Conservation (phyloP, 2,797 vertebrate genomes). For the Sebastiscus tertius region DNA sequence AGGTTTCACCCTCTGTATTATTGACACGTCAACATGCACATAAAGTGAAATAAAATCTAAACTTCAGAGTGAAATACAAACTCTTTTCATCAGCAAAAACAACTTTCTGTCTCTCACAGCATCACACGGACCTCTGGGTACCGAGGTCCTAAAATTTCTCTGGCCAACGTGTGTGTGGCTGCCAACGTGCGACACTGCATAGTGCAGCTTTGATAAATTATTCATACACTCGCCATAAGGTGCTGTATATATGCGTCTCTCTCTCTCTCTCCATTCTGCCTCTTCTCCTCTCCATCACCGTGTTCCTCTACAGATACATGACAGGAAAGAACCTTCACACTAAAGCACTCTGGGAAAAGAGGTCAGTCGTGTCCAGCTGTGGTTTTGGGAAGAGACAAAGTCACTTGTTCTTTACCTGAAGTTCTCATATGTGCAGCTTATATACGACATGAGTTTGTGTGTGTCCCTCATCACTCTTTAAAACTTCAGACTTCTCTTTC, state of each 20-base stretch:
- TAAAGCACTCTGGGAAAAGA: background rate
- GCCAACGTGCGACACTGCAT: conserved; percentile 12
- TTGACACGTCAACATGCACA: background rate
- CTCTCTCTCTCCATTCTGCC: background rate
- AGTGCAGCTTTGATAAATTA: conserved; percentile 53
- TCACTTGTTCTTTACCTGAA: conserved; percentile 17
- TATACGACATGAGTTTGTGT: background rate
- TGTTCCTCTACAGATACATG: conserved; percentile 13
- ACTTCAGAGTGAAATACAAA: background rate
- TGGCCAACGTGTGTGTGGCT: background rate
- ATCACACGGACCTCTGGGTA: conserved; percentile 17
- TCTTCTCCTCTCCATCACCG: background rate
- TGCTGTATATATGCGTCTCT: conserved; percentile 17
- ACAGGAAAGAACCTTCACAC: conserved; percentile 20
- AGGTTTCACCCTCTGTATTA: background rate
- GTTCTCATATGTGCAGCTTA: conserved; percentile 1
- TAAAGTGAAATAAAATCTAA: background rate
- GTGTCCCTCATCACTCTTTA: conserved; percentile 32
- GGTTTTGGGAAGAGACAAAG: background rate
- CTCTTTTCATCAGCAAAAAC: background rate
- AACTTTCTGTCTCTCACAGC: background rate
- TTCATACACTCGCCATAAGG: conserved; percentile 45
- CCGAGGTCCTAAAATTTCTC: conserved; percentile 10
- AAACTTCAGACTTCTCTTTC: background rate
- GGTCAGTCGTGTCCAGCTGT: conserved; percentile 26